Conservation (phyloP, 2,113 vertebrate species). For the Sylvilagus bachmani region DNA sequence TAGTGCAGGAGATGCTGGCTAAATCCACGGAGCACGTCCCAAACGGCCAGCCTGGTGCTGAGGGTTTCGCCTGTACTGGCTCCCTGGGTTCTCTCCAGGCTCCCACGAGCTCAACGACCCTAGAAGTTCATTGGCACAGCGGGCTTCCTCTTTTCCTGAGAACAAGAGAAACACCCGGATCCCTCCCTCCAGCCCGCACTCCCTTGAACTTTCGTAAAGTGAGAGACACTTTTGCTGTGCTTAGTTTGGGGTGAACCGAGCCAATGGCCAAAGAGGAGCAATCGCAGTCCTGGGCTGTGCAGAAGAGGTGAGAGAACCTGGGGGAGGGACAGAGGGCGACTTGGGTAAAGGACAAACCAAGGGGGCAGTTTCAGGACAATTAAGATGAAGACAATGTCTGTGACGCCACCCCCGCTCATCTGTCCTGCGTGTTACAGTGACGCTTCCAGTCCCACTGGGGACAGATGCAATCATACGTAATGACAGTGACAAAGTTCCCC, state of each 20-base stretch:
- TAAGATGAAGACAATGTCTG: neutral
- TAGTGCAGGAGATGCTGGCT: neutral
- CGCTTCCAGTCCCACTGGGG: neutral
- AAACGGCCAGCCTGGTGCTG: too few species aligned
- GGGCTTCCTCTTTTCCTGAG: neutral
- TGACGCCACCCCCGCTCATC: neutral
- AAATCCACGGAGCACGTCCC: too few species aligned
- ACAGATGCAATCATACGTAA: neutral
- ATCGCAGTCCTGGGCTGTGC: neutral
- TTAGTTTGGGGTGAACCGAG: neutral
- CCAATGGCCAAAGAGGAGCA: too few species aligned
- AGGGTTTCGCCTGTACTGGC: rapidly evolving
- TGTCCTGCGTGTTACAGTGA: neutral
- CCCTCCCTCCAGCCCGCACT: neutral
- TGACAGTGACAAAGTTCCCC: neutral
- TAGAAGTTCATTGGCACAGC: neutral
- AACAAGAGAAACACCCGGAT: neutral
- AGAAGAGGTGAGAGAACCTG: neutral
- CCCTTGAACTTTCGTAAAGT: neutral
- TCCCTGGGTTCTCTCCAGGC: neutral
- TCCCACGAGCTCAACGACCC: neutral
- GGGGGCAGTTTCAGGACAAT: neutral
- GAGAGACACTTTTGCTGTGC: neutral
- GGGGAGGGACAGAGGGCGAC: neutral
- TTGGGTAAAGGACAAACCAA: neutral